phyloP scores from a whole-genome alignment of 2,888 invertebrate genomes.

The Cylloceria caligata region DNA sequence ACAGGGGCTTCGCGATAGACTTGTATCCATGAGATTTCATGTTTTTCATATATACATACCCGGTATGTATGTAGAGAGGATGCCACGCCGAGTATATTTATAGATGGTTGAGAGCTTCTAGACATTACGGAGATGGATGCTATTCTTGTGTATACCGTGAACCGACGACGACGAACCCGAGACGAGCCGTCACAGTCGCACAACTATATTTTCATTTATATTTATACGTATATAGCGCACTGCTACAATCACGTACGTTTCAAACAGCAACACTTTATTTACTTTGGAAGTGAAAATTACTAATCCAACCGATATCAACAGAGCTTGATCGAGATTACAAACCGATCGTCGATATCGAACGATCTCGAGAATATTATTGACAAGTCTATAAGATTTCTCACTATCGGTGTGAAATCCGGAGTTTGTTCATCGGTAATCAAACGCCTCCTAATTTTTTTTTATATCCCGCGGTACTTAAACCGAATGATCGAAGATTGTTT shows the following conservation, averaged over 20 bases:
- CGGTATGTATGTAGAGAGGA: constrained; percentile 11
- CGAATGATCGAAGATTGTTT: constrained; percentile 37
- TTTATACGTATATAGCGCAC: constrained; percentile 6
- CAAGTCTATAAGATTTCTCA: too few relatives aligned
- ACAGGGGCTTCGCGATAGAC: neutral
- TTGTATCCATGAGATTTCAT: constrained; percentile 3
- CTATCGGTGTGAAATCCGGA: too few relatives aligned
- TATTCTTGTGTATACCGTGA: constrained; percentile 49
- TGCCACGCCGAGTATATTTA: constrained; percentile 46
- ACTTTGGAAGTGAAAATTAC: constrained; percentile 14
- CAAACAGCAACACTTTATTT: neutral
- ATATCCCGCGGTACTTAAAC: neutral
- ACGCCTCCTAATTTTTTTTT: neutral
- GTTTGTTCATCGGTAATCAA: neutral
- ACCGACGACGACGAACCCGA: constrained; percentile 41
- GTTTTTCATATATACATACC: constrained; percentile 11
- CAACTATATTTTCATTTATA: constrained; percentile 14
- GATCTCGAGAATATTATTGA: too few relatives aligned
- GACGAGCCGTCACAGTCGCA: constrained; percentile 18
- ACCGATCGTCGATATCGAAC: too few relatives aligned
- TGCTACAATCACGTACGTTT: neutral
- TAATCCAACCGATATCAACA: neutral
- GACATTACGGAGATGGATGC: constrained; percentile 46
- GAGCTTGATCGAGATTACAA: too few relatives aligned
- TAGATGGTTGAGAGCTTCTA: constrained; percentile 41